Percentiles rank a stretch among this genome's conserved stretches.
Conservation (phyloP, 2,888 invertebrate genomes). For the Gari tellinella region DNA sequence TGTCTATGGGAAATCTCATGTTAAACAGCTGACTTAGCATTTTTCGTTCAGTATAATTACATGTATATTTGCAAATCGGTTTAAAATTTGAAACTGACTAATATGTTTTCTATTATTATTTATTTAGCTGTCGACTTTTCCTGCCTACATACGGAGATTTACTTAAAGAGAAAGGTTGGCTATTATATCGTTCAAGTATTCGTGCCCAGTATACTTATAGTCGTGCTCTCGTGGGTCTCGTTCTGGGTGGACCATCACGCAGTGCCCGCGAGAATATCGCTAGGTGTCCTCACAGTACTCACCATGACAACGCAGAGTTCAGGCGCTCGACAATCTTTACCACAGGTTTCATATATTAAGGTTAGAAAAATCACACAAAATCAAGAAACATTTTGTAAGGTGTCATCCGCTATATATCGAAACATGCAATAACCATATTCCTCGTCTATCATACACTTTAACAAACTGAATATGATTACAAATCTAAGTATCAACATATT, state of each 20-base stretch:
- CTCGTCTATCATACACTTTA: too few relatives aligned
- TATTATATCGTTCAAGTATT: slow-evolving; percentile 87
- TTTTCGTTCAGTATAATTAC: too few relatives aligned
- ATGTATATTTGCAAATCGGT: neutral
- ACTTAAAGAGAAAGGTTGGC: slow-evolving; percentile 89
- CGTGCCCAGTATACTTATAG: slow-evolving; percentile 86
- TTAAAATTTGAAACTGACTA: neutral
- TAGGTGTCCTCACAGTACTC: slow-evolving; percentile 72
- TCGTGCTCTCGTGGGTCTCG: slow-evolving; percentile 89
- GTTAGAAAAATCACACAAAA: too few relatives aligned
- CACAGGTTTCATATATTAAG: slow-evolving; percentile 76
- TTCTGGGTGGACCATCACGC: slow-evolving; percentile 84
- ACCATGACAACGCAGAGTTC: slow-evolving; percentile 79
- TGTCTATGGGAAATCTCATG: too few relatives aligned
- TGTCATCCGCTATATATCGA: too few relatives aligned
- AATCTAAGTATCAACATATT: too few relatives aligned
- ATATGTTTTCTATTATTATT: neutral
- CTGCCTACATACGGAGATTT: slow-evolving; percentile 30
- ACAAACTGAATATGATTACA: too few relatives aligned
- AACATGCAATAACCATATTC: too few relatives aligned
- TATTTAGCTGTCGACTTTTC: slow-evolving; percentile 49
- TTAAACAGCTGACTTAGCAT: too few relatives aligned
- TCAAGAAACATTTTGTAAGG: too few relatives aligned
- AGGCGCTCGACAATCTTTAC: slow-evolving; percentile 72
- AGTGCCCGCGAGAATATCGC: slow-evolving; percentile 73